Conservation (phyloP, 2,113 vertebrate species). For the Grantiella picta region DNA sequence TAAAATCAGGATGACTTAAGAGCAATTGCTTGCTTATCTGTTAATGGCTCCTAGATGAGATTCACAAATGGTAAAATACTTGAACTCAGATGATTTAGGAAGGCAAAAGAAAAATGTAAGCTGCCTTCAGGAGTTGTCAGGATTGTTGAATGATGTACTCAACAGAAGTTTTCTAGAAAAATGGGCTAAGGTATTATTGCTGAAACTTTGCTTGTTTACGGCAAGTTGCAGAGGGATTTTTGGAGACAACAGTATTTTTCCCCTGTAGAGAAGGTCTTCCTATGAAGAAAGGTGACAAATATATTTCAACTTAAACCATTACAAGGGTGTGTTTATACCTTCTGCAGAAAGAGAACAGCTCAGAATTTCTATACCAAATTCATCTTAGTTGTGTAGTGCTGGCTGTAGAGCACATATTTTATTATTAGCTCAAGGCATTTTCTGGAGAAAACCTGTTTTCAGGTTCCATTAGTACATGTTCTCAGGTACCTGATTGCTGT, state of each 20-base stretch:
- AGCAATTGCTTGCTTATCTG: neutral
- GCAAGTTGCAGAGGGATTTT: neutral
- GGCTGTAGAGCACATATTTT: neutral
- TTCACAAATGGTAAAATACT: neutral
- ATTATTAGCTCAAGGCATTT: neutral
- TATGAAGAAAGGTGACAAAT: neutral
- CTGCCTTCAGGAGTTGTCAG: neutral
- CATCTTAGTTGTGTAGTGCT: neutral
- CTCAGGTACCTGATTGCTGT: neutral
- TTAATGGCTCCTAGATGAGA: neutral
- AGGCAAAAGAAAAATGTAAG: neutral
- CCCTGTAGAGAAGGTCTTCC: neutral
- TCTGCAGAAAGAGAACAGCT: neutral
- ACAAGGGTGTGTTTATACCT: neutral
- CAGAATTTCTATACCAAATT: neutral
- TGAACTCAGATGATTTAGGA: neutral
- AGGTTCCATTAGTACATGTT: neutral
- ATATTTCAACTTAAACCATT: neutral
- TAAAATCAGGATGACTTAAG: neutral
- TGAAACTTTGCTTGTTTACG: neutral
- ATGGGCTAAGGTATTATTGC: neutral
- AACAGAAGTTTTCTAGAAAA: neutral
- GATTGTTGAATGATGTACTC: neutral
- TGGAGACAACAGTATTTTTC: neutral
- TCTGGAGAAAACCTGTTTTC: accelerated